Percentiles rank a stretch among this genome's conserved stretches.
Conservation (phyloP, 2,888 invertebrate genomes). For the Trimorus sp. region DNA sequence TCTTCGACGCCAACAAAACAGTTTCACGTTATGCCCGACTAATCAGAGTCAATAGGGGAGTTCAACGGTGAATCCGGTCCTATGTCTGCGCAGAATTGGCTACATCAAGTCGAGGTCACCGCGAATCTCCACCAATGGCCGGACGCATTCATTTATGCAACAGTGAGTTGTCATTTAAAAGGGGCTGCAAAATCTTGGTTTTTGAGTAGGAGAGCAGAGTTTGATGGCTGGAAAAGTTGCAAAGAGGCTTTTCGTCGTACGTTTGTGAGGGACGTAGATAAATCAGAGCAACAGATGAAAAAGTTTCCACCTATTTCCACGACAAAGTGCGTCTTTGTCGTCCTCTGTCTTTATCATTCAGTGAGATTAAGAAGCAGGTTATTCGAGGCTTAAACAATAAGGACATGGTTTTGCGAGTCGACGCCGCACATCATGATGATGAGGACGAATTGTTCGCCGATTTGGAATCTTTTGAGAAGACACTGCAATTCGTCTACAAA, state of each 20-base stretch:
- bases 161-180: slow-evolving; percentile 1
- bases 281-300: neutral
- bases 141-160: slow-evolving; percentile 1
- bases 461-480: neutral
- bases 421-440: slow-evolving; percentile 14
- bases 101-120: slow-evolving; percentile 4
- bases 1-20: neutral
- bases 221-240: slow-evolving; percentile 6
- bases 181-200: slow-evolving; percentile 11
- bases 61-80: slow-evolving; percentile 9
- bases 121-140: slow-evolving; percentile 6
- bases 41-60: neutral
- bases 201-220: slow-evolving; percentile 10
- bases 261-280: neutral
- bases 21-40: slow-evolving; percentile 7
- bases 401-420: slow-evolving; percentile 19
- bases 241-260: slow-evolving; percentile 1
- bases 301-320: slow-evolving; percentile 5
- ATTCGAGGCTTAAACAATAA: slow-evolving; percentile 11
- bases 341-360: slow-evolving; percentile 14
- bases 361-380: slow-evolving; percentile 20
- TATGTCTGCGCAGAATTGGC: neutral
- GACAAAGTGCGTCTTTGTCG: slow-evolving; percentile 6
- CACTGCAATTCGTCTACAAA: too few relatives aligned
- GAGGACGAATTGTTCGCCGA: slow-evolving; percentile 32